phyloP scores from a whole-genome alignment of 2,888 invertebrate species.

The Camptogramma bilineatum region DNA sequence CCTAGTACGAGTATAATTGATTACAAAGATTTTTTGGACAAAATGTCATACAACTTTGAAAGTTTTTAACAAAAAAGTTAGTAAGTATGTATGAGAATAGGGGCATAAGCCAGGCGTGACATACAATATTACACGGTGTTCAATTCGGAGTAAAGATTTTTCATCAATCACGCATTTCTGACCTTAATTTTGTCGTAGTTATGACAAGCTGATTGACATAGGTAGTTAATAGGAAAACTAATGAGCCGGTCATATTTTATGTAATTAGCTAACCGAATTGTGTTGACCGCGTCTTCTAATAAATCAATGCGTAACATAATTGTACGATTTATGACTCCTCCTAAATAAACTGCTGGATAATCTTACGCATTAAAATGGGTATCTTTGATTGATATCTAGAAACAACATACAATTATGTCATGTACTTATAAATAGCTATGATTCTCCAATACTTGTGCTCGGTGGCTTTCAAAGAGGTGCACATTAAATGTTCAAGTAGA shows the following conservation, averaged over 20 bases:
- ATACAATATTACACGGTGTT: not conserved
- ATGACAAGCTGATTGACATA: constrained; percentile 10
- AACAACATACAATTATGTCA: constrained; percentile 57
- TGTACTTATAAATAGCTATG: constrained; percentile 64
- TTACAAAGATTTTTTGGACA: too few species aligned
- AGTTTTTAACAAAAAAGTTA: too few species aligned
- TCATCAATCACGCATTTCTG: not conserved
- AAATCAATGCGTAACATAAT: constrained; percentile 21
- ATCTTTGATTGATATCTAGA: constrained; percentile 27
- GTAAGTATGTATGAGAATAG: too few species aligned
- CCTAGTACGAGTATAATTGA: not conserved
- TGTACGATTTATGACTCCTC: constrained; percentile 6
- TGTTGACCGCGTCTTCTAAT: constrained; percentile 15
- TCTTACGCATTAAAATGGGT: constrained; percentile 13
- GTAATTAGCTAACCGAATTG: constrained; percentile 19
- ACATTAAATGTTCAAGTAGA: constrained; percentile 61
- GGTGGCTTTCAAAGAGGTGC: constrained; percentile 54
- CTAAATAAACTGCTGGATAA: constrained; percentile 13
- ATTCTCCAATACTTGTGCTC: constrained; percentile 46
- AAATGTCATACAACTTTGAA: not conserved
- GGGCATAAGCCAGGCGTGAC: too few species aligned
- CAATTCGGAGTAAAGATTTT: not conserved
- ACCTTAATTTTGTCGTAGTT: constrained; percentile 6
- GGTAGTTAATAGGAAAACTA: constrained; percentile 16
- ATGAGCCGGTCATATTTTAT: constrained; percentile 22